These are phyloP conservation scores for Vombatus ursinus DNA, from an alignment of 2,113 vertebrate genomes.

Conservation along the genomic window DNA sequence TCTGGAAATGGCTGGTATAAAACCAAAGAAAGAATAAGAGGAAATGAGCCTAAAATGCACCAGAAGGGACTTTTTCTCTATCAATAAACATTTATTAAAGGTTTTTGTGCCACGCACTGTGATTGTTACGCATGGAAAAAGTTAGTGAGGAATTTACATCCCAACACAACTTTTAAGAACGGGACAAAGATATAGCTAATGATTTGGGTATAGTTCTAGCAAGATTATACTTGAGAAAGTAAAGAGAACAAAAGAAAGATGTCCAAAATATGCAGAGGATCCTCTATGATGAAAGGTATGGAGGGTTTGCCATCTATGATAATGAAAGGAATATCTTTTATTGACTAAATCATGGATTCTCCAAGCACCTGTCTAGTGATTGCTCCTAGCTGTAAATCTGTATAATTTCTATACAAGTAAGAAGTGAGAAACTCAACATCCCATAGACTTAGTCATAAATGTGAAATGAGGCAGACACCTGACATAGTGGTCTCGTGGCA, in stretches of 20 bases:
- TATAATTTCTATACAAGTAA: neutral
- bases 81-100: neutral
- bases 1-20: neutral
- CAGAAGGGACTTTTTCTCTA: neutral
- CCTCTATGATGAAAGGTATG: neutral
- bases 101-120: neutral
- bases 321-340: neutral
- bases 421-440: conserved; percentile 22
- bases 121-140: neutral
- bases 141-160: neutral
- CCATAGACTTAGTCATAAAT: neutral
- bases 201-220: neutral
- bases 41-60: neutral
- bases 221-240: neutral
- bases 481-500: neutral
- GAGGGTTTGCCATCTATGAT: neutral
- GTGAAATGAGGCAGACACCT: neutral
- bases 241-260: neutral
- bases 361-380: neutral
- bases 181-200: neutral
- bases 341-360: neutral
- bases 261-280: neutral
- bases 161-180: neutral
- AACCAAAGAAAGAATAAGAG: neutral
- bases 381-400: neutral